Base-by-base conservation (phyloP, 2,888 invertebrate genomes). In the Agriopis leucophaearia region DNA sequence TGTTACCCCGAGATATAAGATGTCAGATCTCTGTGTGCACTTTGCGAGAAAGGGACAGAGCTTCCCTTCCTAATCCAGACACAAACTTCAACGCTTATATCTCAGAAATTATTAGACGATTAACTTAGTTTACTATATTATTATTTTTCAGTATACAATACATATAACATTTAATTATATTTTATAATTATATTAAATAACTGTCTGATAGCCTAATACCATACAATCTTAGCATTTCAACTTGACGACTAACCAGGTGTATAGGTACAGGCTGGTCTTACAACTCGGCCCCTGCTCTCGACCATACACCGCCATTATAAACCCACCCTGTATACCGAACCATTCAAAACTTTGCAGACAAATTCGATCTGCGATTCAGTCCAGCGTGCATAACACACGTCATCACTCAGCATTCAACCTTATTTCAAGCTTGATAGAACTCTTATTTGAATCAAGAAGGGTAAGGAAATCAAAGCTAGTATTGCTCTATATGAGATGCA, bases 291-390 rank as follows among this genome's bases (percentile, higher is more conserved):
- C 81, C 81, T 78, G 78, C 75, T 76, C 77, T 79, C 69, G 69
- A 71, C 76, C 78, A 80, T 81, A 83, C 75, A 84, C 82, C 78
- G 81, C 79, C 83, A 82, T 84, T 86, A 83, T 83, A 83, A 86
- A 88, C 86, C 83, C 78, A 77, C 76, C 79, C 78, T 79, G 80
- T 61, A 60, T 85, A 88, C 83, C 84, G 88, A 88, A 90, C 88
- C 92, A 90, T 91, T 89, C 90, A 91, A 44, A 94, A 94, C 93
- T 94, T 94, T 88, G 92, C 92, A 94, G 93, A 94, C 93, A 89
- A 90, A 91, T 92, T 92, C 92, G 91, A 92, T 92, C 90, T 87
- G 81, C 80, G 82, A 89, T 87, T 88, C 86, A 84, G 87, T 86
- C 86, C 83, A 74, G 74, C 74, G 84, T 88, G 82, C 83, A 81